Percentiles rank a stretch among this genome's conserved stretches.
phyloP scores from a whole-genome alignment of 2,797 vertebrate species.

The Helarctos malayanus region DNA sequence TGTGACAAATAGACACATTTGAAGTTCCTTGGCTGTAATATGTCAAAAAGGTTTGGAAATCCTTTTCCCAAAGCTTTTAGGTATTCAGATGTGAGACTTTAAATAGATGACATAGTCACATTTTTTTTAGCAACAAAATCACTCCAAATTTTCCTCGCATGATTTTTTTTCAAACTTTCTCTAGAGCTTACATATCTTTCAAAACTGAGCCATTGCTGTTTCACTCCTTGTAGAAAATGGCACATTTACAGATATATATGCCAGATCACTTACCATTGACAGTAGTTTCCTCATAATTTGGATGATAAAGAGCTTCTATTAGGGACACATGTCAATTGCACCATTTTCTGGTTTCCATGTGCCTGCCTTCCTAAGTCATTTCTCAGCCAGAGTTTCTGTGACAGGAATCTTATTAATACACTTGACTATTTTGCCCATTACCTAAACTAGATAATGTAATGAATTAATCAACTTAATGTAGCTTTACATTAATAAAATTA shows the following conservation, averaged over 20 bases:
- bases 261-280: constrained; percentile 11
- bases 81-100: constrained; percentile 20
- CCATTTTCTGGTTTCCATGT: not conserved
- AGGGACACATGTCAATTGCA: not conserved
- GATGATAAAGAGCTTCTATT: constrained; percentile 3
- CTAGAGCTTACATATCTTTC: constrained; percentile 8
- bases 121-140: constrained; percentile 61
- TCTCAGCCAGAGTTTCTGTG: constrained; percentile 41
- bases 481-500: constrained; percentile 7
- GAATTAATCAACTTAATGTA: constrained; percentile 44
- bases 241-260: not conserved
- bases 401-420: not conserved
- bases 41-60: not conserved
- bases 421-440: constrained; percentile 8
- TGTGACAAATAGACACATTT: not conserved
- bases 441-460: constrained; percentile 26
- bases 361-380: not conserved
- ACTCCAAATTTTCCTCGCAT: constrained; percentile 5
- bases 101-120: constrained; percentile 33
- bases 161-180: constrained; percentile 41
- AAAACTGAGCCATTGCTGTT: constrained; percentile 1
- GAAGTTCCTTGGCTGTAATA: not conserved
- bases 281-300: constrained; percentile 48
- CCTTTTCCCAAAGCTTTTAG: constrained; percentile 14
- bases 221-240: not conserved